Base-by-base conservation (phyloP, 2,797 vertebrate genomes). In the Spheniscus humboldti region DNA sequence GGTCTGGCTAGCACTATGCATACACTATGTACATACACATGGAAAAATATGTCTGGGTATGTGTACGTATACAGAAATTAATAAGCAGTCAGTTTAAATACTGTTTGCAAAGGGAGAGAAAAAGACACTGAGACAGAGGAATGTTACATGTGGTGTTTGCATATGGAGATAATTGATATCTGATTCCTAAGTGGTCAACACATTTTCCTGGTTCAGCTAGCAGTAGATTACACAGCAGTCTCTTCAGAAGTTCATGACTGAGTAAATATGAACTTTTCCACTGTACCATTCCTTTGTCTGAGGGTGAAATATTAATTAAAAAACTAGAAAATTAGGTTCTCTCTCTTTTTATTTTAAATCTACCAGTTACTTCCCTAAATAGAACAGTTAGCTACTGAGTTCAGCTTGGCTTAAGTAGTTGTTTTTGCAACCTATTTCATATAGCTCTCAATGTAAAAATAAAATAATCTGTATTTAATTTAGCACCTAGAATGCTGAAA, bases 201-300 rank as follows among this genome's bases (percentile, higher is more conserved):
- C 31, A 55, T 86, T 94, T 85, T 95, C 84, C 88, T 84, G 74
- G 55, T 97, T 97, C 79, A 94, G 31, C 18, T 48, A 96, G 33
- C 76, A 67, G 60, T 67, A 74, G 59, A 92, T 96, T 96, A 96
- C 78, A 78, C 72, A 75, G 85, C 27, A 91, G 56, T 79, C 52
- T 48, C 27, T 90, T 96, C 69, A 95, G 89, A 96, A 96, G 55
- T 97, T 97, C 74, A 37, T 83, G 91, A 83, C 78, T 97, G 90
- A 96, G n/a, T 60, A 92, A 86, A 92, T 85, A 96, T 41, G 41
- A 41, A 41, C 60, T 84, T 95, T 97, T 97, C 47, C 86, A 90
- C 85, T 88, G 75, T 78, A 71, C 24, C 20, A 31, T 67, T 92
- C 55, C 75, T 83, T 63, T 94, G 77, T 94, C 88, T 91, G 35